A percentile compares a stretch with the other conserved stretches of the same genome.
Conservation (phyloP, 2,888 invertebrate genomes). For the Antheraea yamamai region DNA sequence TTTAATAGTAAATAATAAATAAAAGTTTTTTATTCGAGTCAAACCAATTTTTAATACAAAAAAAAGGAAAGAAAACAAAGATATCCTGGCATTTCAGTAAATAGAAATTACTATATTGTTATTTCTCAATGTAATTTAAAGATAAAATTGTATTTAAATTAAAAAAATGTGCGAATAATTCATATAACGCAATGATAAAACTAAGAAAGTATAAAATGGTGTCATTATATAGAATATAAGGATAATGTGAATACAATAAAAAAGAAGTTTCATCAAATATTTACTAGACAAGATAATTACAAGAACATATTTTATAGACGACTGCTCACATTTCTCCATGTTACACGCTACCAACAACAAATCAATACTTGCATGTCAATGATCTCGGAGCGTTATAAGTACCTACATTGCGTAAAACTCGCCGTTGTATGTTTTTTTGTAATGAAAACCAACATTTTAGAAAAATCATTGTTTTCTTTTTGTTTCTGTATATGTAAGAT, state of each 20-base stretch:
- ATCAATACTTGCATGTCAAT: slow-evolving; percentile 49
- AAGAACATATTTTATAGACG: background rate
- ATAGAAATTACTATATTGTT: background rate
- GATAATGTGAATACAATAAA: background rate
- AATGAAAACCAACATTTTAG: too few relatives aligned
- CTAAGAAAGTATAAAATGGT: background rate
- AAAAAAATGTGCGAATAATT: background rate
- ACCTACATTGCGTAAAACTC: slow-evolving; percentile 25
- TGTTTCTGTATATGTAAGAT: too few relatives aligned
- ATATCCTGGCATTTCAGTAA: background rate
- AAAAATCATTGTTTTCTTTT: too few relatives aligned
- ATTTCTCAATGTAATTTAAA: background rate
- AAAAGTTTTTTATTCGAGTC: background rate
- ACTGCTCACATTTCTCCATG: slow-evolving; percentile 13
- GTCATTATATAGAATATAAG: background rate
- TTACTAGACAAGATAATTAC: background rate
- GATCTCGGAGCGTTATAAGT: slow-evolving; percentile 41
- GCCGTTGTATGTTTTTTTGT: background rate
- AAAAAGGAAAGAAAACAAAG: background rate
- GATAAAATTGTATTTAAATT: background rate
- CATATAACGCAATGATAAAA: background rate
- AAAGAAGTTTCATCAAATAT: background rate
- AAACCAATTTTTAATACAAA: background rate
- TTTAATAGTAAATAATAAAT: background rate
- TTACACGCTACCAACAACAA: slow-evolving; percentile 38